Base-by-base conservation (phyloP, 2,113 vertebrate genomes). In the Zeus faber region DNA sequence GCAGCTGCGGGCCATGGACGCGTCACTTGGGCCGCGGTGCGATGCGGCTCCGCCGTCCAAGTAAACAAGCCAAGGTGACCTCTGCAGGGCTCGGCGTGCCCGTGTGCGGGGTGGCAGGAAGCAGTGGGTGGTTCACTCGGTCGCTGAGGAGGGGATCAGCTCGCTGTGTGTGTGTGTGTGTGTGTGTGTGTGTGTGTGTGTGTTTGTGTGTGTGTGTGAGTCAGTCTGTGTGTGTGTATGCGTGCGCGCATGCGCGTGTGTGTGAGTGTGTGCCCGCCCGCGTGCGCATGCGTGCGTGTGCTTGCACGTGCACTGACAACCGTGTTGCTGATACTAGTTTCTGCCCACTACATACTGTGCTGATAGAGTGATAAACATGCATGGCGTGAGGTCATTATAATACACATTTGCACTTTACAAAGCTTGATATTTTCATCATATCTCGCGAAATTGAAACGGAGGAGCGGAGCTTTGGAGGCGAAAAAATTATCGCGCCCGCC, bases 11-110 rank as follows among this genome's bases (percentile, higher is more conserved):
- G 68, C 72, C 58, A 71, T 76, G 50, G 74, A 70, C 52, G 66
- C 18, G 18, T 20, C 29, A 57, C 27, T 47, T 5, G n/a, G 44
- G 52, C 29, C 65, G 69, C 48, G 56, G 63, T 67, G 57, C n/a
- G n/a, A n/a, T n/a, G n/a, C n/a, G n/a, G n/a, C n/a, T n/a, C n/a
- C n/a, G n/a, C n/a, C n/a, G n/a, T n/a, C n/a, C n/a, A 56, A 66
- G 68, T 80, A 77, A 86, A 85, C 72, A 82, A 79, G 55, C 67
- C 73, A 85, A 85, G 80, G 80, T 86, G 84, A 88, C 83, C 83
- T 81, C 75, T 79, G 78, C 80, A 80, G 59, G 71, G 74, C 76
- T 76, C 72, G 57, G 65, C 65, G 61, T 63, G 56, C 67, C 74
- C 51, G 59, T 65, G 67, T 57, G 62, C 45, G 54, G 67, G 59